Conservation (phyloP, 2,797 vertebrate species). For the Cyprinodon diabolis region DNA sequence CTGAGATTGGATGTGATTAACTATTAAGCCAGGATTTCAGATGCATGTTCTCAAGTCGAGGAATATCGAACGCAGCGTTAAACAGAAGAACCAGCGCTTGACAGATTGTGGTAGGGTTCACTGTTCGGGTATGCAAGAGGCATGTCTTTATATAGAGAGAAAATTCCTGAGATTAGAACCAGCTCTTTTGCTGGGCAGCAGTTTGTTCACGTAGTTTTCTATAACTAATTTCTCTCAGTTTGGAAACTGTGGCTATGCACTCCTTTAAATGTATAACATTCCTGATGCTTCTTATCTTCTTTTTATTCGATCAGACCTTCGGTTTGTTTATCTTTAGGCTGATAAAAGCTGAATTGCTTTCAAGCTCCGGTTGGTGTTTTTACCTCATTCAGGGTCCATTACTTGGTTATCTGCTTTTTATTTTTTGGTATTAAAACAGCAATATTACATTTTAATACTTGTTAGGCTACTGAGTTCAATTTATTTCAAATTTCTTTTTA, state of each 20-base stretch:
- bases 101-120: not conserved
- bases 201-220: not conserved
- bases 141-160: not conserved
- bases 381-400: not conserved
- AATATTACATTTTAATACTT: not conserved
- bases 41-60: not conserved
- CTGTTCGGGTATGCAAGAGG: not conserved
- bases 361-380: not conserved
- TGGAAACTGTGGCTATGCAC: not conserved
- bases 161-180: not conserved
- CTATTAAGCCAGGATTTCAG: not conserved
- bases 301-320: constrained; percentile 8
- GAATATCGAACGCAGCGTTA: not conserved
- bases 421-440: constrained; percentile 11
- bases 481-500: not conserved
- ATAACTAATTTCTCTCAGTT: not conserved
- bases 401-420: constrained; percentile 5
- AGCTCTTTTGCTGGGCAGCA: not conserved
- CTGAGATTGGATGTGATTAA: constrained; percentile 3
- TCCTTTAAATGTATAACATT: not conserved
- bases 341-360: not conserved
- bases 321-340: constrained; percentile 1
- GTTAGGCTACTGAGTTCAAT: not conserved
- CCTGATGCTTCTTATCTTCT: not conserved
- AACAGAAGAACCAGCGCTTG: not conserved